These are phyloP conservation scores for Periparus ater DNA, from an alignment of 2,797 vertebrate species.

Conservation along the genomic window DNA sequence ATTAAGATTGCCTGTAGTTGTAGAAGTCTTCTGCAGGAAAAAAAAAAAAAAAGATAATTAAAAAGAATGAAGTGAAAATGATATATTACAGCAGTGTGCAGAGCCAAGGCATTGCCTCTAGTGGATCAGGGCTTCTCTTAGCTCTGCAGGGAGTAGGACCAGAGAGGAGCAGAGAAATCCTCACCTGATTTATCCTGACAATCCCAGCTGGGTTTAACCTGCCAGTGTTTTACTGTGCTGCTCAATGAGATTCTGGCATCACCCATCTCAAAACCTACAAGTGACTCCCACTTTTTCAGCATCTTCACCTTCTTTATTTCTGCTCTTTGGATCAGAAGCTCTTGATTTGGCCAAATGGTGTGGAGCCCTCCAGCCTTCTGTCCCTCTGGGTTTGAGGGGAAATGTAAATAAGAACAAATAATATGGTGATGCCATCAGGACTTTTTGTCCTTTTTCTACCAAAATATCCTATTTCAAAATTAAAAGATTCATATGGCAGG, in stretches of 20 bases:
- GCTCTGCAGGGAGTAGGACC: not conserved
- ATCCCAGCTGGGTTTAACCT: not conserved
- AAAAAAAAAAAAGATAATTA: constrained; percentile 26
- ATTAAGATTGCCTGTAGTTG: constrained; percentile 34
- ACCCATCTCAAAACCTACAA: not conserved
- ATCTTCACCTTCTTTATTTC: not conserved
- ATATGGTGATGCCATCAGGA: not conserved
- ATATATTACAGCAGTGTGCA: not conserved
- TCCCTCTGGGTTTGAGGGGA: not conserved
- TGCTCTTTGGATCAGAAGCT: not conserved
- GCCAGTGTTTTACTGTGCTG: not conserved
- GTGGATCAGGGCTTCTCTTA: not conserved
- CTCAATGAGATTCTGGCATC: not conserved
- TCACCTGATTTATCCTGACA: not conserved
- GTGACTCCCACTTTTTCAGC: not conserved
- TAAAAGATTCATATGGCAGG: not conserved
- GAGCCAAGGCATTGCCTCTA: not conserved
- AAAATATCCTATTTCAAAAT: not conserved
- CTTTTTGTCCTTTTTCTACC: not conserved
- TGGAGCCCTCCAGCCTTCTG: not conserved
- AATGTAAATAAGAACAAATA: not conserved
- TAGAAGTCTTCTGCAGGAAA: constrained; percentile 5
- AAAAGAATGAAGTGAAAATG: constrained; percentile 32
- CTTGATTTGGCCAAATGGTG: accelerated
- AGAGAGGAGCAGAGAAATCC: not conserved